Conservation (phyloP, 2,797 vertebrate genomes). For the Sebastes cheni region DNA sequence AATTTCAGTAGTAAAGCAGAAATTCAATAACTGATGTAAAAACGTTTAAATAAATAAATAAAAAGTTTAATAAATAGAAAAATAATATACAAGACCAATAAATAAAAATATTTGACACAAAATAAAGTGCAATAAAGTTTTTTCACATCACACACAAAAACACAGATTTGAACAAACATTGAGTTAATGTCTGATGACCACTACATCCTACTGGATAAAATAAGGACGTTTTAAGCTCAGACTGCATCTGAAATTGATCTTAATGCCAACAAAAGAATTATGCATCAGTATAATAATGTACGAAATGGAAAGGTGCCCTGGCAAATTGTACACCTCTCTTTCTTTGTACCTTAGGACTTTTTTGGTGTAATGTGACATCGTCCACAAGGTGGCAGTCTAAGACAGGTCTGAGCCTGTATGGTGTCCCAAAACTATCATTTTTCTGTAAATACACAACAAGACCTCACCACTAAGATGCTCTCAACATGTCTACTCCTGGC, state of each 20-base stretch:
- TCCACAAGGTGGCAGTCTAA: slow-evolving; percentile 66
- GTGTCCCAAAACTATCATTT: slow-evolving; percentile 12
- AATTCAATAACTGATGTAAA: slow-evolving; percentile 5
- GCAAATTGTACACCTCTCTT: not conserved
- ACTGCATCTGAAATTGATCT: slow-evolving; percentile 11
- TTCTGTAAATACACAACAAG: slow-evolving; percentile 10
- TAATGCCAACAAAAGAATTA: slow-evolving; percentile 1
- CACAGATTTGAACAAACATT: slow-evolving; percentile 29
- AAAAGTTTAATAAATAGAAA: slow-evolving; percentile 59
- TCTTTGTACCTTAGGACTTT: not conserved
- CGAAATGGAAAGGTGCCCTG: slow-evolving; percentile 14
- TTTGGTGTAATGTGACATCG: not conserved
- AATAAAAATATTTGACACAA: slow-evolving; percentile 56
- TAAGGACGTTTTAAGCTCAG: not conserved
- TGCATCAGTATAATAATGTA: slow-evolving; percentile 4
- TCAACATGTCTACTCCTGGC: slow-evolving; percentile 25
- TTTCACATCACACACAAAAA: slow-evolving; percentile 46
- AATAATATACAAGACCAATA: slow-evolving; percentile 34
- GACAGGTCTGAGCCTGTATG: slow-evolving; percentile 12
- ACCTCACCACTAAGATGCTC: slow-evolving; percentile 41
- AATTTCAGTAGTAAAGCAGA: slow-evolving; percentile 31
- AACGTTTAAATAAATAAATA: slow-evolving; percentile 24
- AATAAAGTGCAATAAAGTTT: slow-evolving; percentile 75
- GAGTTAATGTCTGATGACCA: slow-evolving; percentile 12
- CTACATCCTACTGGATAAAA: slow-evolving; percentile 21